Conservation (phyloP, 2,113 vertebrate genomes). For the Paradoxurus hermaphroditus region DNA sequence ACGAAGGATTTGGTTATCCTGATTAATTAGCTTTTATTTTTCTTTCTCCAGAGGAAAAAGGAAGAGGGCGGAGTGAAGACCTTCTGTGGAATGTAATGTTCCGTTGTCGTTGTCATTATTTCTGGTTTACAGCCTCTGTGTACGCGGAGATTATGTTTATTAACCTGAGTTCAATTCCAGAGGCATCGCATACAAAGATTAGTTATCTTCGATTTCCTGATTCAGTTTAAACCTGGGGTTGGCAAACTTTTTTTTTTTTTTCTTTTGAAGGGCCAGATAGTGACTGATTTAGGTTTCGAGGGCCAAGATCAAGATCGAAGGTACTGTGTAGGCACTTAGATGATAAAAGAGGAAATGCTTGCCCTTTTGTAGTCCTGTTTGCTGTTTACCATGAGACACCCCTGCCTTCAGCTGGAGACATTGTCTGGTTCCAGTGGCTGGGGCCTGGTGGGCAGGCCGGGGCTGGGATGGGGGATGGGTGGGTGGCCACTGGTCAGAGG, state of each 20-base stretch:
- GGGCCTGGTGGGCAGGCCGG: neutral
- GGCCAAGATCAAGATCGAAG: neutral
- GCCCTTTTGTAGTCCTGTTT: neutral
- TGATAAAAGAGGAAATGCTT: neutral
- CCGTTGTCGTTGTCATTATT: neutral
- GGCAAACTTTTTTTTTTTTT: neutral
- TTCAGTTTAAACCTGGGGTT: neutral
- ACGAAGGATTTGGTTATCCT: neutral
- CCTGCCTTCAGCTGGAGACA: neutral
- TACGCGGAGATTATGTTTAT: neutral
- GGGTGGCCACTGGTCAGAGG: too few species aligned
- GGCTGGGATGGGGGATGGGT: neutral
- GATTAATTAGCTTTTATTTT: constrained; percentile 7
- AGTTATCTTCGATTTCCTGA: neutral
- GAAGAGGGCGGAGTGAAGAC: too few species aligned
- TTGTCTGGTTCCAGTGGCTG: neutral
- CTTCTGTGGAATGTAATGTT: neutral
- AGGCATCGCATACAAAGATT: neutral
- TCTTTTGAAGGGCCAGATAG: neutral
- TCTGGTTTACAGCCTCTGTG: neutral
- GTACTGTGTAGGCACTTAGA: neutral
- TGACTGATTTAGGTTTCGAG: neutral
- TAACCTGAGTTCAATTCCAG: neutral
- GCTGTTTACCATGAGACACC: neutral
- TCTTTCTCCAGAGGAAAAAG: neutral